These are phyloP conservation scores for Drosophila burlai DNA, from an alignment of 1,140 invertebrate genomes.

Conservation along the genomic window DNA sequence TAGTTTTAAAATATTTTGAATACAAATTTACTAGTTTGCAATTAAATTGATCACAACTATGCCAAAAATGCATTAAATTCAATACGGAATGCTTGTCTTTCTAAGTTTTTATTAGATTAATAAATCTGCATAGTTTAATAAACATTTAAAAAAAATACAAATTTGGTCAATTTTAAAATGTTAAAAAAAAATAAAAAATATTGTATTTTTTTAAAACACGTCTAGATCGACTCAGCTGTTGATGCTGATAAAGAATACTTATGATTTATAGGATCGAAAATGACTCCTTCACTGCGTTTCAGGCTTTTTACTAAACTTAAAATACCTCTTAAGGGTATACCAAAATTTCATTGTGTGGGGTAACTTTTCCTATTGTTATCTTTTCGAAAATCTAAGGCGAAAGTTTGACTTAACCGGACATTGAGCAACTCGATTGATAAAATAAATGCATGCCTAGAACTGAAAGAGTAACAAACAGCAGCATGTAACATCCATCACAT, in stretches of 20 bases:
- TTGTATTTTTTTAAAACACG: no score
- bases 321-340: not conserved
- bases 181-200: no score
- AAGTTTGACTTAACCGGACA: not conserved
- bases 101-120: not conserved
- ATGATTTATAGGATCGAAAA: not conserved
- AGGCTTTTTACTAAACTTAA: not conserved
- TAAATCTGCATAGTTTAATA: no score
- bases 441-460: not conserved
- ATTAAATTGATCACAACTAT: not conserved
- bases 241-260: no score
- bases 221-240: no score
- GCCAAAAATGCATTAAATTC: not conserved
- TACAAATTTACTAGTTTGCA: no score
- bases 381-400: not conserved
- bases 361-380: not conserved
- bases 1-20: no score
- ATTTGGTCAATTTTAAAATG: no score
- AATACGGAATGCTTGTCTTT: not conserved
- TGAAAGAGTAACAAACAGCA: not conserved
- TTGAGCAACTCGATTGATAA: not conserved
- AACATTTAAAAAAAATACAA: no score
- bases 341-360: not conserved
- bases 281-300: not conserved
- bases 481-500: conserved; percentile 25